phyloP scores from a whole-genome alignment of 2,888 invertebrate genomes.

The Drosophila meridiana region DNA sequence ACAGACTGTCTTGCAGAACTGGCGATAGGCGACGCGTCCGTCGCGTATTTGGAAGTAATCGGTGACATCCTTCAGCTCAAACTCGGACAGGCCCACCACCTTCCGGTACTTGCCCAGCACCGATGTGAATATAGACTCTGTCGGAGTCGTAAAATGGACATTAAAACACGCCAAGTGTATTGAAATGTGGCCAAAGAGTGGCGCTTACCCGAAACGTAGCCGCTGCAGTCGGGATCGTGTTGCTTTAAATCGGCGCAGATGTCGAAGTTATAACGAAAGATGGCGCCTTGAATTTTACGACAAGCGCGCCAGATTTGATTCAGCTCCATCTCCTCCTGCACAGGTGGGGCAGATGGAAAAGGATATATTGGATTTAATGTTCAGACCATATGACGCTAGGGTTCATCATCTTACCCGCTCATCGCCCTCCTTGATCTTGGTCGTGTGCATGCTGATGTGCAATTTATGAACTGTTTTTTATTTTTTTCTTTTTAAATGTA shows the following conservation, averaged over 20 bases:
- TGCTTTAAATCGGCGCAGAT: conserved; percentile 90
- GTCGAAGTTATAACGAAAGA: conserved; percentile 90
- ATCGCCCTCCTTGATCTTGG: conserved; percentile 71
- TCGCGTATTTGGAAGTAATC: conserved; percentile 93
- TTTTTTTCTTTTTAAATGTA: conserved; percentile 30
- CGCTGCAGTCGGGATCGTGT: conserved; percentile 89
- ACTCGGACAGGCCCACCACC: conserved; percentile 89
- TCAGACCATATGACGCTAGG: conserved; percentile 2
- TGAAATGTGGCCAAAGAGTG: conserved; percentile 24
- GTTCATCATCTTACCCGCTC: conserved; percentile 59
- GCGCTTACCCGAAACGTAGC: conserved; percentile 88
- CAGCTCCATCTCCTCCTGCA: conserved; percentile 83
- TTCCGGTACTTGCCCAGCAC: conserved; percentile 89
- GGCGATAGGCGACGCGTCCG: conserved; percentile 91
- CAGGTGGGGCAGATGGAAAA: not conserved
- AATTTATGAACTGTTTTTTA: conserved; percentile 41
- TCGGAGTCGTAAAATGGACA: conserved; percentile 27
- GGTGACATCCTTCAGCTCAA: conserved; percentile 90
- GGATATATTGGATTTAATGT: conserved; percentile 24
- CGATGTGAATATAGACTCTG: conserved; percentile 91
- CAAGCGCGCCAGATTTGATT: conserved; percentile 92
- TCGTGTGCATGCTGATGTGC: conserved; percentile 60
- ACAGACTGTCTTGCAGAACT: conserved; percentile 90
- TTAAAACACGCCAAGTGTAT: conserved; percentile 33
- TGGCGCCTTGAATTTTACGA: conserved; percentile 92